A percentile compares a stretch with the other conserved stretches of the same genome.
phyloP scores from a whole-genome alignment of 1,140 invertebrate genomes.

The Drosophila santomea region DNA sequence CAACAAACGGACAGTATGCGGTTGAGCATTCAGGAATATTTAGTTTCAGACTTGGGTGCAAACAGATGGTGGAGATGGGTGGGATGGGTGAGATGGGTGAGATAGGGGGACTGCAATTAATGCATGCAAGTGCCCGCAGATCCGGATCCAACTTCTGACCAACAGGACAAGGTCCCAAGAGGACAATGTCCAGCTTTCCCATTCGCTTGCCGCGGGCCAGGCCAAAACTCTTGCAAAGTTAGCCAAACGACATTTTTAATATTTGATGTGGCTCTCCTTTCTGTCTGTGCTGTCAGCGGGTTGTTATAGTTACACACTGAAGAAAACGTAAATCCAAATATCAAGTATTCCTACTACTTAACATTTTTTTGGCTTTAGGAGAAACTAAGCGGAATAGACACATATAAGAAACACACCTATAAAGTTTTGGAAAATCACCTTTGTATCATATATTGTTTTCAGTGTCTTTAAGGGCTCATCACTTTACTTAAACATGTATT shows the following conservation, averaged over 20 bases:
- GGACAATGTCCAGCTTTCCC: background rate
- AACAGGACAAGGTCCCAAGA: background rate
- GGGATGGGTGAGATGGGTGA: background rate
- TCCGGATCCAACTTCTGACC: slow-evolving; percentile 3
- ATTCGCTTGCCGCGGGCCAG: slow-evolving; percentile 1
- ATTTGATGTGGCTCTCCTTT: slow-evolving; percentile 29
- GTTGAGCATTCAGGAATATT: slow-evolving; percentile 3
- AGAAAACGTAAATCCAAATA: background rate
- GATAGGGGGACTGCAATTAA: slow-evolving; percentile 13
- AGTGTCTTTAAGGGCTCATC: slow-evolving; percentile 2
- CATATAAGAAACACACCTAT: too few species aligned
- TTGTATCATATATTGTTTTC: background rate
- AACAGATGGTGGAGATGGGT: background rate
- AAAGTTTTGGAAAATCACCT: background rate
- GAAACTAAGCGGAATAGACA: too few species aligned
- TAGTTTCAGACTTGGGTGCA: slow-evolving; percentile 5
- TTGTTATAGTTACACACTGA: background rate
- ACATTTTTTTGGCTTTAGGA: background rate
- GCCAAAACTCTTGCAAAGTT: slow-evolving; percentile 25
- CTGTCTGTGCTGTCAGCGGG: slow-evolving; percentile 7
- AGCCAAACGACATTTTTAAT: slow-evolving; percentile 37
- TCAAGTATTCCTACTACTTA: background rate
- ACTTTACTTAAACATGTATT: slow-evolving; percentile 42
- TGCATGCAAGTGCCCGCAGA: slow-evolving; percentile 16
- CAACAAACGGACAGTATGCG: background rate